Base-by-base conservation (phyloP, 1,140 invertebrate species). In the Achroia grisella region DNA sequence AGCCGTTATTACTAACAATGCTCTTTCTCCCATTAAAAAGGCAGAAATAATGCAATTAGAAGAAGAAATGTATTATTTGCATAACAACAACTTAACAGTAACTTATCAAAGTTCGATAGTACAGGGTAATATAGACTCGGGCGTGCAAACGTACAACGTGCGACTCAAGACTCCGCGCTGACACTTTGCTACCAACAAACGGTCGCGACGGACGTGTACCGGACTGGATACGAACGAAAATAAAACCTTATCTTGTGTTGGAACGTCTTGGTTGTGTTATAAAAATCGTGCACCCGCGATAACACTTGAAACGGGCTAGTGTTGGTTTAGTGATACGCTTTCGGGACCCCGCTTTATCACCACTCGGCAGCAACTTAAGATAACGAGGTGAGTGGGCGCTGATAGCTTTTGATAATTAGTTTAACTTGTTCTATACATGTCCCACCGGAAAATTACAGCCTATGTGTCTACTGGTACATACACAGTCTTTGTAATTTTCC, bases 331-430 rank as follows among this genome's bases (percentile, higher is more conserved):
- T 78, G 74, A 56, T 59, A 31, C 52, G 52, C 43, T 47, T 73
- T 71, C 58, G 56, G 69, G 67, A 64, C 51, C 57, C 44, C 47
- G 43, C 45, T 53, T 58, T 72, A 73, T 73, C 71, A 56, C 41
- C 55, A 45, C 46, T 56, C 56, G 52, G 53, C 69, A 56, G 49
- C 67, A 50, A 63, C 56, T 71, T 62, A 33, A 62, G 75, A 81
- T 81, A 81, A 81, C 52, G 46, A 81, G 77, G 77, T 81, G 73
- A 81, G n/a, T n/a, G n/a, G n/a, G 75, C 70, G 39, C 30, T 65
- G 77, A 81, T 81, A 77, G 72, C 77, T 81, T 75, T 37, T 17
- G 35, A 23, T n/a, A 17, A 37, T 17, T n/a, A 6, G 11, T 34
- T 34, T n/a, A n/a, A n/a, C 32, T 34, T 12, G 10, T 34, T 34